Base-by-base conservation (phyloP, 2,888 invertebrate genomes). In the Euphydryas editha region DNA sequence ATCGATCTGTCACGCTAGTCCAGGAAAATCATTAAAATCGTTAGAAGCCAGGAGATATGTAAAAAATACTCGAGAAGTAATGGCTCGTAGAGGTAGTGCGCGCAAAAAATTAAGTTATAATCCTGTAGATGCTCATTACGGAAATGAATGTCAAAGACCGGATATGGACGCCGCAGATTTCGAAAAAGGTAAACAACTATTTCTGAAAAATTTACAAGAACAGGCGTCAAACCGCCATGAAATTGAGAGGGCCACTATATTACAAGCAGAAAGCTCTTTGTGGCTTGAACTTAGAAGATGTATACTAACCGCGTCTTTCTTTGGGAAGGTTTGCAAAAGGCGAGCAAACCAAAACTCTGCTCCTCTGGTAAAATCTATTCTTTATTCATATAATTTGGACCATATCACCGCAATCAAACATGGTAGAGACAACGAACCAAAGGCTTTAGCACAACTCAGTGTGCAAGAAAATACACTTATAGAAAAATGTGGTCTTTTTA, bases 401-500 rank as follows among this genome's bases (percentile, higher is more conserved):
- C 42, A 65, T 49, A 69, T 75, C 3, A 11, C 66, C 24, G 57
- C 72, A 13, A 62, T 71, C 0, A 66, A 58, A 47, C 71, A 74
- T 63, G 73, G 74, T 6, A 55, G 59, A 0, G 66, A 74, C 15
- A 61, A 70, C 24, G 72, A 73, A 57, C 36, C 57, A 30, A n/a
- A 47, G 1, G 73, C 69, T 15, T 11, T 72, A 4, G 42, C 54
- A 13, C 69, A 70, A 58, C 15, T 73, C 11, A 15, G 30, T 20
- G 46, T 11, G 5, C 70, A 72, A 66, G 65, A 68, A 55, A 51
- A 66, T 17, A 42, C 70, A 0, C 37, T 56, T 7, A 73, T 73
- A 59, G 18, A 66, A n/a, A 67, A 68, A 0, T 73, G 73, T 55
- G 73, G 73, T 1, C 62, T 76, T 8, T 75, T 74, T 39, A 70